Evolutionary conservation across 2,113 vertebrate species (phyloP).

Genomic region (Leiothrix lutea): DNA sequence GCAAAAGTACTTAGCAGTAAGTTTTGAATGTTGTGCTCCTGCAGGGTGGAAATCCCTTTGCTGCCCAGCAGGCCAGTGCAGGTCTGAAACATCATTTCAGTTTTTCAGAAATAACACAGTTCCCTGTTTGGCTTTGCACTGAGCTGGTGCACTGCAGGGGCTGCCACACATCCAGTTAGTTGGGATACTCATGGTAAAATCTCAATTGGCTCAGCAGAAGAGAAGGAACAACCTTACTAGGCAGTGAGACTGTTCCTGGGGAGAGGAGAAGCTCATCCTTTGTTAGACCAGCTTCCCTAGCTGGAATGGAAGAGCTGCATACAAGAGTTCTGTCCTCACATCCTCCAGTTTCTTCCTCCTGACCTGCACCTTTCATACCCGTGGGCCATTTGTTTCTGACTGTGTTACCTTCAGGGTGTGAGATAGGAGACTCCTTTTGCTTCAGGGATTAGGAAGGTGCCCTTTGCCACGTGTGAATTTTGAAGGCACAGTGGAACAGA

Average conservation of each 20-base stretch:
- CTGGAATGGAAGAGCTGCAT: neutral
- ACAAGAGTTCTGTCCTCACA: neutral
- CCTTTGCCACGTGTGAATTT: neutral
- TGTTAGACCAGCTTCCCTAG: neutral
- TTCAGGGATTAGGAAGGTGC: neutral
- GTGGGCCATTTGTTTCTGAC: neutral
- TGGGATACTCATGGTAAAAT: neutral
- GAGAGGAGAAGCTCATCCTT: neutral
- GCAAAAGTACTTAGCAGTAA: conserved; percentile 18
- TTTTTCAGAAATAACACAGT: neutral
- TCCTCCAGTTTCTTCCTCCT: neutral
- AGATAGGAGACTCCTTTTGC: neutral
- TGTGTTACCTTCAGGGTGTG: neutral
- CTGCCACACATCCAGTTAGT: neutral
- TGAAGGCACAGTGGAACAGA: neutral
- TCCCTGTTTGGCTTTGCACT: neutral
- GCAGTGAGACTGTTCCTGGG: neutral
- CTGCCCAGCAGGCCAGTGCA: neutral
- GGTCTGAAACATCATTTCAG: neutral
- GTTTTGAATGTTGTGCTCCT: neutral
- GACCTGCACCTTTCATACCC: neutral
- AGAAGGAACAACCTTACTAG: neutral
- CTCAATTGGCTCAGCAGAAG: neutral
- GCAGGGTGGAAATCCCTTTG: neutral
- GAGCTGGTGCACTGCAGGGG: neutral